phyloP scores from a whole-genome alignment of 2,113 vertebrate species.

The Toxostoma redivivum region DNA sequence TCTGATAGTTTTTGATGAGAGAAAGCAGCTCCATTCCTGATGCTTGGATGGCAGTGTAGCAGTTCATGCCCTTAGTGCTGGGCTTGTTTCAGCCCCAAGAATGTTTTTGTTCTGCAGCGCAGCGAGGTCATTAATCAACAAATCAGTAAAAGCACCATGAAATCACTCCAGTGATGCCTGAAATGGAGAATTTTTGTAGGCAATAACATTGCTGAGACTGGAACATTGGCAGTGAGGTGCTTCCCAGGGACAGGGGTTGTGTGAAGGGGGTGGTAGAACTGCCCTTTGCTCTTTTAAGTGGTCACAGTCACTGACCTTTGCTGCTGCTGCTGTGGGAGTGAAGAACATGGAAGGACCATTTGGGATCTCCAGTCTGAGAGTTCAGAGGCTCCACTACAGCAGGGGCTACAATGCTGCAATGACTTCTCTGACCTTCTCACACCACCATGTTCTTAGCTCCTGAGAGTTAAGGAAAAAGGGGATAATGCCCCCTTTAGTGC shows the following conservation, averaged over 20 bases:
- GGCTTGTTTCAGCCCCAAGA: not conserved
- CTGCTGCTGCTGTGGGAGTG: not conserved
- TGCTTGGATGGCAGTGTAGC: not conserved
- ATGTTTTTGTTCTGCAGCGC: not conserved
- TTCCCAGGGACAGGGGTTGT: not conserved
- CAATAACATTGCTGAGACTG: not conserved
- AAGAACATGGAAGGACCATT: rapidly evolving
- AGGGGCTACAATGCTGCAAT: not conserved
- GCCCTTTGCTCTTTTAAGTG: not conserved
- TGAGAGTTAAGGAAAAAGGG: not conserved
- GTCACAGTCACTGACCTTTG: not conserved
- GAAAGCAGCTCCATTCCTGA: not conserved
- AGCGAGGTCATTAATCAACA: not conserved
- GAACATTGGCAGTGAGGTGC: not conserved
- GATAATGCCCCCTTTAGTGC: rapidly evolving
- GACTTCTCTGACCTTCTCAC: not conserved
- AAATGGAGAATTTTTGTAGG: not conserved
- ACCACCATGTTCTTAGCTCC: not conserved
- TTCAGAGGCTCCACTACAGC: rapidly evolving
- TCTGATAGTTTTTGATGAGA: not conserved
- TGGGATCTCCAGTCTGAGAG: not conserved
- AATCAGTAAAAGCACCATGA: not conserved
- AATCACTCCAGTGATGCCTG: not conserved
- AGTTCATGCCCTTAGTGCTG: not conserved
- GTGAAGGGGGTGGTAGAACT: not conserved